Evolutionary conservation across 2,113 vertebrate genomes (phyloP), one percentile per base, ranked within the genome.

Genomic region (Cariama cristata): DNA sequence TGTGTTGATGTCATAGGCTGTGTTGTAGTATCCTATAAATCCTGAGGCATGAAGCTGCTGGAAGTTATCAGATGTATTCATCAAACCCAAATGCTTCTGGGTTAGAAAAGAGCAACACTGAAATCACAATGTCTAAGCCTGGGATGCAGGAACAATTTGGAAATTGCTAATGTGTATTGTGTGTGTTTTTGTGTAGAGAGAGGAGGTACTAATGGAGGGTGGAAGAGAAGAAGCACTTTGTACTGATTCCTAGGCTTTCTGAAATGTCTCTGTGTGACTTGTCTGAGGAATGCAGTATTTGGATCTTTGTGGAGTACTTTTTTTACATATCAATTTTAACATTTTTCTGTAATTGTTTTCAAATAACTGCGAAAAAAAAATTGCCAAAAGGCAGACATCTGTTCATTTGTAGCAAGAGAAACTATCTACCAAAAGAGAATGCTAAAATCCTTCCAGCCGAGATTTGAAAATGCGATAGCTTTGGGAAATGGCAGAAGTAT

Each of bases 281-380:
- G 26, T 66, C 59, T 74, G 26, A 86, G 50, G 72, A 91, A 66
- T 59, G 27, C 22, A 53, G 56, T 40, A 15, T 76, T 60, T 66
- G 68, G 32, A 64, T 80, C 60, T 93, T 88, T 68, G 63, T 74
- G 42, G n/a, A 71, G 35, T 63, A n/a, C 38, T 72, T 85, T 45
- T 67, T 60, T 40, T 22, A 79, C 38, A 64, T 56, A 88, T 72
- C 14, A 77, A 71, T 80, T 77, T 92, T 72, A 95, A 93, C 82
- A 56, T 95, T 92, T 92, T 93, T 63, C n/a, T 92, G 72, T 95
- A 97, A 95, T 96, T 96, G 92, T 96, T 96, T 93, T 97, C 86
- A 97, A 95, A 93, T 95, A 93, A 88, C 90, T 67, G 50, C 4
- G 4, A 63, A 86, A 88, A 90, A 91, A 81, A 79, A 91, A 92